Base-by-base conservation (phyloP, 2,113 vertebrate species). In the Melospiza georgiana region DNA sequence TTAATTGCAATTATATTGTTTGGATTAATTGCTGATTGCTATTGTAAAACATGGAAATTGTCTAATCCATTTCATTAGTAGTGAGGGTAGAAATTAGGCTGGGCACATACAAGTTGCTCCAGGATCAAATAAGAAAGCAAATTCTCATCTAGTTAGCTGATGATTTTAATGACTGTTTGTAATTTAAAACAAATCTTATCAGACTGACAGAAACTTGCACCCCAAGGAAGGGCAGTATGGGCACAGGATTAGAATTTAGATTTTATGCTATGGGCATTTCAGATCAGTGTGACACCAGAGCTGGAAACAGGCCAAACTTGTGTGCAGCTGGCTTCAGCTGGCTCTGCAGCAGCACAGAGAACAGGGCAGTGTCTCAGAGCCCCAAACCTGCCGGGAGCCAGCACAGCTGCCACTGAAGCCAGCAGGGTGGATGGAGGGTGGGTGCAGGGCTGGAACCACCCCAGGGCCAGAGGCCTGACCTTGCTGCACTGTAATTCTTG, bases 371-470 rank as follows among this genome's bases (percentile, higher is more conserved):
- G 33, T 2, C 11, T n/a, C 33, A 49, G 39, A 27, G 15, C 41
- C 44, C 33, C 17, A 63, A 14, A 54, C 24, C 63, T 46, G 28
- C 31, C 0, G 0, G 41, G 21, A 25, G 52, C 0, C 8, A 39
- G 43, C 0, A 0, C 18, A 28, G 52, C 12, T 54, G 58, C 20
- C 46, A 10, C n/a, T 13, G 46, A 35, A 23, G 72, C 22, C 44
- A 22, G 1, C 1, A 5, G 27, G 57, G 30, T 13, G 51, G 51
- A 25, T 5, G 11, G 33, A 75, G 37, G 22, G 24, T 21, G 37
- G 22, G 28, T 10, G 15, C 39, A 20, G 77, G 77, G 41, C 44
- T 43, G 37, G 20, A 27, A 15, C 4, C 5, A 27, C 37, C 27
- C 41, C 41, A 14, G 33, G 33, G 27, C 46, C 44, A 31, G 2